Evolutionary conservation across 2,797 vertebrate genomes (phyloP), one percentile per base, ranked within the genome.

Genomic region (Xiphophorus birchmanni): DNA sequence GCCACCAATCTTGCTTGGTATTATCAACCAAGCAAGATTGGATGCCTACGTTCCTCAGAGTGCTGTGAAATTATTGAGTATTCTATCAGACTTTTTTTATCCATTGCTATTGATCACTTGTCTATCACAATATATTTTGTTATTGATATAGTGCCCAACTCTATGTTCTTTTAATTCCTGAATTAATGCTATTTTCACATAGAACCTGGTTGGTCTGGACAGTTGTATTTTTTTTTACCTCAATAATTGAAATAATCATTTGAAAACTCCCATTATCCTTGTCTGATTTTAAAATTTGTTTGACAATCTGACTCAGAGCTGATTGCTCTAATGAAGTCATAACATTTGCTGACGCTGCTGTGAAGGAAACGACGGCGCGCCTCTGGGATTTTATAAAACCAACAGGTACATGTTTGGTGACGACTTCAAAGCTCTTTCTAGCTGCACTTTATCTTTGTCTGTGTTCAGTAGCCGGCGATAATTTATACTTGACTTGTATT

Each of bases 401-500:
- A 90, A 88, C 86, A 90, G 90, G 89, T 92, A 84, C 84, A 60
- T 69, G 76, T 76, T 81, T 75, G n/a, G 76, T 78, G 75, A 84
- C 42, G 75, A 73, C 37, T 69, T 73, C 76, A 37, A n/a, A 79
- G 56, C 50, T 83, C 75, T 65, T 78, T 65, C 37, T 18, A 50
- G 79, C 82, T 0, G 0, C 52, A 81, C 83, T 74, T 71, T 77
- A 80, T 69, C 86, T 94, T 92, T 91, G 82, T 87, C 88, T 86
- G 89, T 92, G 95, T 96, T 97, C 95, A 97, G 94, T 92, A 94
- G 96, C 94, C 88, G 89, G 96, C 94, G 95, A 97, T 97, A 93
- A 97, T 97, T 98, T 96, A 96, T 96, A 96, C 97, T 96, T 97
- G 96, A 98, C 96, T 96, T 93, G 95, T 95, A 97, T 97, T 97